Conservation (phyloP, 2,888 invertebrate species). For the Ormyrus rosae region DNA sequence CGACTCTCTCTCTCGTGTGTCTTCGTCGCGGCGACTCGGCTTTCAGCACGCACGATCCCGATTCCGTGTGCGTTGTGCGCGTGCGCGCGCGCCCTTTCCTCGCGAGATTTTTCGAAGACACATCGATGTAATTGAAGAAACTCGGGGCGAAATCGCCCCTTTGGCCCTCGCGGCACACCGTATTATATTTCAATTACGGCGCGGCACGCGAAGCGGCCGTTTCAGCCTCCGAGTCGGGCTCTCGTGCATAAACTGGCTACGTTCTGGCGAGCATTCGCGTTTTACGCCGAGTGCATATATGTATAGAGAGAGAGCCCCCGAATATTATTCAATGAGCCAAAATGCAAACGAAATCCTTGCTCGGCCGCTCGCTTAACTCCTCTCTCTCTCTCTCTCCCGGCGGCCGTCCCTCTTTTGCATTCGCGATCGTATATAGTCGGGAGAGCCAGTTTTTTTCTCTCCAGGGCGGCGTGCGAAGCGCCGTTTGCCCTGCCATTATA, state of each 20-base stretch:
- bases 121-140: conserved; percentile 52
- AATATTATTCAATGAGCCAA: conserved; percentile 52
- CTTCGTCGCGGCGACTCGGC: neutral
- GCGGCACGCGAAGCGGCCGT: conserved; percentile 42
- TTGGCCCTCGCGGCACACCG: conserved; percentile 1
- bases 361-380: too few species aligned
- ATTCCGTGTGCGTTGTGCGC: neutral
- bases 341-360: conserved; percentile 37
- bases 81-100: conserved; percentile 8
- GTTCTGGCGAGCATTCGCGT: neutral
- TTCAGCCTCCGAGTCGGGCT: neutral
- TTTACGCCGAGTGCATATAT: neutral
- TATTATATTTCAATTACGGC: conserved; percentile 56
- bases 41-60: neutral
- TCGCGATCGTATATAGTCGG: neutral
- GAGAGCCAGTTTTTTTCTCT: neutral
- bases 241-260: conserved; percentile 14
- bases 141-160: conserved; percentile 3
- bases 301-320: neutral
- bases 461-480: neutral
- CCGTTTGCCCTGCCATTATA: conserved; percentile 27
- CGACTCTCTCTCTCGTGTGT: neutral
- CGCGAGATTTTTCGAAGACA: conserved; percentile 34
- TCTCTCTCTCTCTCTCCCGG: neutral
- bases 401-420: neutral